Conservation (phyloP, 2,797 vertebrate species). For the Falco berigora region DNA sequence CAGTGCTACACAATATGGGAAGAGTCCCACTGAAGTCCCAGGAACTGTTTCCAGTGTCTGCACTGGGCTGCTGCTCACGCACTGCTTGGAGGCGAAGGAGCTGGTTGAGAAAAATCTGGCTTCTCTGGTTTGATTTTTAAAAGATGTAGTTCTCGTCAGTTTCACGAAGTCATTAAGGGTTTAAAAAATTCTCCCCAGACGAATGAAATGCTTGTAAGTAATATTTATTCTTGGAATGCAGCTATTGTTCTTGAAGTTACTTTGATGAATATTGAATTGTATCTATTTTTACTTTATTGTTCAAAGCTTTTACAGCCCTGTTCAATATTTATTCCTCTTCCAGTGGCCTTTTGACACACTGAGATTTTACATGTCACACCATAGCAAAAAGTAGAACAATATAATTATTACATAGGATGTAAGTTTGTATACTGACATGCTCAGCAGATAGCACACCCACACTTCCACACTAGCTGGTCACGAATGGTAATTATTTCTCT, state of each 20-base stretch:
- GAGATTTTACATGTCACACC: not conserved
- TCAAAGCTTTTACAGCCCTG: not conserved
- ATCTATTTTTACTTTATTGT: not conserved
- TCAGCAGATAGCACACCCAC: not conserved
- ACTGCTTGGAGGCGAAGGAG: not conserved
- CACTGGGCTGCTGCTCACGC: not conserved
- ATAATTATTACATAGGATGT: not conserved
- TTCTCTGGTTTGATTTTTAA: not conserved
- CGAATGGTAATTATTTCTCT: not conserved
- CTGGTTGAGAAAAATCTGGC: not conserved
- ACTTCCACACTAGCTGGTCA: not conserved
- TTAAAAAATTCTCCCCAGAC: not conserved
- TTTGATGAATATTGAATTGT: conserved; percentile 16
- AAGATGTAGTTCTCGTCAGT: not conserved
- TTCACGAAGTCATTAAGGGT: not conserved
- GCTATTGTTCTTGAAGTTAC: conserved; percentile 12
- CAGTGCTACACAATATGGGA: not conserved
- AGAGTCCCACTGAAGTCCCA: not conserved
- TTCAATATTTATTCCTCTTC: conserved; percentile 7
- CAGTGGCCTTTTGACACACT: not conserved
- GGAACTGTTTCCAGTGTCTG: not conserved
- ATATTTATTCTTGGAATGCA: not conserved
- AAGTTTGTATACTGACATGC: not conserved
- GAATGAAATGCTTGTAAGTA: not conserved
- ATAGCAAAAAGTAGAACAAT: not conserved